Base-by-base conservation (phyloP, 2,797 vertebrate species). In the Fistularia commersonii region DNA sequence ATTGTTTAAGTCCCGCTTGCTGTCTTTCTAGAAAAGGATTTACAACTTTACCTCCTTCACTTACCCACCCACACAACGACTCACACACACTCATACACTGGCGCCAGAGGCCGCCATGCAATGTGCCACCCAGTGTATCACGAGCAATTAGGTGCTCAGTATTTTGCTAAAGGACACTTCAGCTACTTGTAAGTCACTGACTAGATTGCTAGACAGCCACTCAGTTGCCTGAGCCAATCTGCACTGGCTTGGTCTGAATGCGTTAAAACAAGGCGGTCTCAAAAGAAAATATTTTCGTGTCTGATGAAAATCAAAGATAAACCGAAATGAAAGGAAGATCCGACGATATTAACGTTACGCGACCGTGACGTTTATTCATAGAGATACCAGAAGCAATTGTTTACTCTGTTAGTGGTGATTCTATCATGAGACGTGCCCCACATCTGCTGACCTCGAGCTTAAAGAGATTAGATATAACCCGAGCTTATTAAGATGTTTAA, bases 381-480 rank as follows among this genome's bases (percentile, higher is more conserved):
- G 11, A 6, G 5, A 12, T 6, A 46, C n/a, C 45, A 12, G 8
- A 54, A 38, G 40, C 3, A 8, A 33, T 12, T 47, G 38, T 41
- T 48, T 23, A 32, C 61, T 56, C 56, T 61, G 43, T 54, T 33
- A 5, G 44, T 37, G 39, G 1, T 1, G 11, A 56, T 57, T 77
- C 69, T 72, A 39, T 50, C 51, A 51, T 46, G 60, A 68, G 39
- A 66, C 54, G 11, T 63, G 71, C 44, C 66, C 61, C 79, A 79
- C 82, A 86, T 82, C 86, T 83, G 81, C 54, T 80, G 69, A 85
- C 76, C 81, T 51, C 61, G 1, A 62, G 54, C 61, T 70, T 47
- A 36, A 3, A 55, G 56, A 66, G 80, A 83, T 88, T 84, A 81
- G 80, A 72, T 52, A 33, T 73, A 72, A 78, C 58, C 76, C 46